phyloP scores from a whole-genome alignment of 2,888 invertebrate genomes.

The Cataglyphis cursor region DNA sequence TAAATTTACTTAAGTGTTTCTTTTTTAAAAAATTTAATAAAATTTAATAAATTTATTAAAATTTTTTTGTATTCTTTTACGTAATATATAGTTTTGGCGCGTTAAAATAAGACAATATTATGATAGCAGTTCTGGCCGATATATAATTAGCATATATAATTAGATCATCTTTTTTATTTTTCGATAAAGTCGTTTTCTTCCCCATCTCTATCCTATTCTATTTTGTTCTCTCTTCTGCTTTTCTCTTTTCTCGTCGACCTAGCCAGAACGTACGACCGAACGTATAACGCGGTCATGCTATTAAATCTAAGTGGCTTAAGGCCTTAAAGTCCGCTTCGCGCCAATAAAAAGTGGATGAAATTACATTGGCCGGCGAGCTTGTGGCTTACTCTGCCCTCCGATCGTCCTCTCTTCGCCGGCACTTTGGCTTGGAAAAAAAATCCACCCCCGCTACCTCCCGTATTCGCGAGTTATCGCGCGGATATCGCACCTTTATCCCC shows the following conservation, averaged over 20 bases:
- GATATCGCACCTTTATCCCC: slow-evolving; percentile 50
- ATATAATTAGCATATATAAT: slow-evolving; percentile 13
- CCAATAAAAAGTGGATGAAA: slow-evolving; percentile 84
- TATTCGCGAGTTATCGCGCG: slow-evolving; percentile 61
- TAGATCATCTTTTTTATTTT: slow-evolving; percentile 31
- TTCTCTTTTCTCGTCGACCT: slow-evolving; percentile 51
- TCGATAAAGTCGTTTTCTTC: slow-evolving; percentile 25
- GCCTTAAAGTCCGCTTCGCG: slow-evolving; percentile 81
- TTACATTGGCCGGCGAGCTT: slow-evolving; percentile 78
- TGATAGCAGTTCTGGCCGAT: background rate
- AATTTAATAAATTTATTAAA: no score
- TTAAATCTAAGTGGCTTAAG: slow-evolving; percentile 85
- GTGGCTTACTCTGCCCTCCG: slow-evolving; percentile 57
- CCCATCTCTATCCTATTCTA: slow-evolving; percentile 48
- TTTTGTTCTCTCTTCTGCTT: background rate
- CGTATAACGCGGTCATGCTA: slow-evolving; percentile 77
- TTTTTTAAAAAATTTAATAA: no score
- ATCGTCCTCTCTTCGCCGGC: slow-evolving; percentile 55
- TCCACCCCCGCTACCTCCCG: slow-evolving; percentile 40
- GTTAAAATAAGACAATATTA: slow-evolving; percentile 4
- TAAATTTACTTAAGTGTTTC: no score
- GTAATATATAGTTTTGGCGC: background rate
- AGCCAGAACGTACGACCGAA: slow-evolving; percentile 58
- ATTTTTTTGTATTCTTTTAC: no score
- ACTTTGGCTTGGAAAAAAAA: slow-evolving; percentile 56